phyloP scores from a whole-genome alignment of 2,888 invertebrate species.

The Lasioglossum vierecki region DNA sequence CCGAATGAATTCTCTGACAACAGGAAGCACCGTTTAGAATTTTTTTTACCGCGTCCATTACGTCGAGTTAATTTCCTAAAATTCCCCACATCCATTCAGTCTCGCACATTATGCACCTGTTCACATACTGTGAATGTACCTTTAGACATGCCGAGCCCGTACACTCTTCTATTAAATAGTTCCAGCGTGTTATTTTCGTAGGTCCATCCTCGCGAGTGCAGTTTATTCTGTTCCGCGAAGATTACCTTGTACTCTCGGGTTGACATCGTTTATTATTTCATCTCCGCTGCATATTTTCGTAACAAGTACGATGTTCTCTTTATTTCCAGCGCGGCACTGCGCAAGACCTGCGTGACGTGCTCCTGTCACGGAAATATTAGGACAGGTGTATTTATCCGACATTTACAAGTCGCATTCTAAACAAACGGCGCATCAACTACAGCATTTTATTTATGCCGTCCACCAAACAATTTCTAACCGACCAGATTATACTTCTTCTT shows the following conservation, averaged over 20 bases:
- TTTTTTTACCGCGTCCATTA: not conserved
- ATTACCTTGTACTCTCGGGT: not conserved
- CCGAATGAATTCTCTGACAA: not conserved
- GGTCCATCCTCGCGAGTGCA: not conserved
- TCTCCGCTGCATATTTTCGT: not conserved
- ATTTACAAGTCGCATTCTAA: not conserved
- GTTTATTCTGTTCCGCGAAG: slow-evolving; percentile 3
- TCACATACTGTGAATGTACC: not conserved
- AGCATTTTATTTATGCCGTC: not conserved
- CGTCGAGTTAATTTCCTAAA: not conserved
- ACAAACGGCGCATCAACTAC: not conserved
- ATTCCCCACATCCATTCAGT: not conserved
- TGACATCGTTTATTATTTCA: slow-evolving; percentile 2
- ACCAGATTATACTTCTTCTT: not conserved
- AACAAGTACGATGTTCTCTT: not conserved
- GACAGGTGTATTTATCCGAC: not conserved
- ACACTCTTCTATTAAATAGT: not conserved
- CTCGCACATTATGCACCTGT: not conserved
- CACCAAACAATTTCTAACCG: not conserved
- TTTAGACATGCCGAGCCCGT: not conserved
- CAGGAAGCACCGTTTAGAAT: not conserved
- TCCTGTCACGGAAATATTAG: not conserved
- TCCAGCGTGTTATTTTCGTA: not conserved
- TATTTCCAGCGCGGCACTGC: not conserved
- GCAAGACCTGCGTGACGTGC: not conserved